A percentile compares a stretch with the other conserved stretches of the same genome.
Conservation (phyloP, 2,888 invertebrate species). For the Cantharis nigra region DNA sequence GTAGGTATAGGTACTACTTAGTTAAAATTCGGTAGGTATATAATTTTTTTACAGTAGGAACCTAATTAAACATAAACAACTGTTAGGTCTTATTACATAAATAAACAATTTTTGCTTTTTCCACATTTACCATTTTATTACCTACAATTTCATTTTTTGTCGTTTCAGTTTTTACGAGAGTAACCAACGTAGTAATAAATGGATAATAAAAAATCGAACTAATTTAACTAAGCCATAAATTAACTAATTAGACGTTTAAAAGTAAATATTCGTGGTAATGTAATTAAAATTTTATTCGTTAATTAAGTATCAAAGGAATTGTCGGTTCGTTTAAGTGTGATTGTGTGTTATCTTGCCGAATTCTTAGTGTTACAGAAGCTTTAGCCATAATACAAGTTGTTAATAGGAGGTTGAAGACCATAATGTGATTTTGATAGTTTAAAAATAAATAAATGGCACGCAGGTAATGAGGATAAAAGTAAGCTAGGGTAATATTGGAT, state of each 20-base stretch:
- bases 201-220: constrained; percentile 16
- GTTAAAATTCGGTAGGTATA: background rate
- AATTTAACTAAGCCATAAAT: constrained; percentile 28
- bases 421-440: background rate
- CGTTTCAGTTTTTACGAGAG: background rate
- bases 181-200: constrained; percentile 4
- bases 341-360: constrained; percentile 15
- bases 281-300: constrained; percentile 23
- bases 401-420: background rate
- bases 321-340: constrained; percentile 17
- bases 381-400: constrained; percentile 14
- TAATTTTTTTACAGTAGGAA: background rate
- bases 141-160: background rate
- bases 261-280: constrained; percentile 27
- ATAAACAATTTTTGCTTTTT: background rate
- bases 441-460: background rate
- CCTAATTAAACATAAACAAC: background rate
- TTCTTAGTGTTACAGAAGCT: constrained; percentile 18
- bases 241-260: constrained; percentile 12
- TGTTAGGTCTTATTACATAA: background rate
- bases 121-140: background rate
- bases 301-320: constrained; percentile 19
- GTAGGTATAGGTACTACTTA: too few species aligned
- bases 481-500: background rate
- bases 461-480: background rate